Conservation (phyloP, 2,113 vertebrate genomes). For the Varanus salvator region DNA sequence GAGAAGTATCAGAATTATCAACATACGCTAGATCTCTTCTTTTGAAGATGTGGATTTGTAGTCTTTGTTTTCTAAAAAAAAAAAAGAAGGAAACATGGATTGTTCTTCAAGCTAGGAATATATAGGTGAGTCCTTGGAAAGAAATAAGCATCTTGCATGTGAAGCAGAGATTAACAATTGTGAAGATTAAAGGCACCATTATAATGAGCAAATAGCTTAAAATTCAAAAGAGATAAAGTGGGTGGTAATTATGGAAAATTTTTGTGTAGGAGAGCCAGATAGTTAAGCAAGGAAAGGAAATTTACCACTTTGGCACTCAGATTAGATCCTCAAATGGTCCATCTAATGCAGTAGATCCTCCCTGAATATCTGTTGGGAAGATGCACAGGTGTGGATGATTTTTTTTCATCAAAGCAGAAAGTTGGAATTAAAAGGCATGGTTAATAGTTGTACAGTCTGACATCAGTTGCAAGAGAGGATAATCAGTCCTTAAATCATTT, state of each 20-base stretch:
- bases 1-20: not conserved
- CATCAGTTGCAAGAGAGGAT: not conserved
- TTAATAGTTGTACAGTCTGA: not conserved
- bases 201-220: not conserved
- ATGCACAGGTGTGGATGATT: not conserved
- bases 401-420: not conserved
- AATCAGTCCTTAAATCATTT: not conserved
- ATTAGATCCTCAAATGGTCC: not conserved
- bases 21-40: slow-evolving; percentile 8
- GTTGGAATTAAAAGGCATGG: not conserved
- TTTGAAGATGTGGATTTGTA: slow-evolving; percentile 9
- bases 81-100: not conserved
- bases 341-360: not conserved
- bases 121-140: slow-evolving; percentile 19
- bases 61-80: slow-evolving; percentile 31
- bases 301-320: not conserved
- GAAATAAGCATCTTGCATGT: not conserved
- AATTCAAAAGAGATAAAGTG: not conserved
- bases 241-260: not conserved
- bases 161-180: not conserved
- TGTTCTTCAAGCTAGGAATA: slow-evolving; percentile 1
- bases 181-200: slow-evolving; percentile 21
- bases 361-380: not conserved
- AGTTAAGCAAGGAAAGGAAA: not conserved
- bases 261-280: not conserved